Evolutionary conservation across 2,113 vertebrate species (phyloP).

Genomic region (Proterorhinus semilunaris): DNA sequence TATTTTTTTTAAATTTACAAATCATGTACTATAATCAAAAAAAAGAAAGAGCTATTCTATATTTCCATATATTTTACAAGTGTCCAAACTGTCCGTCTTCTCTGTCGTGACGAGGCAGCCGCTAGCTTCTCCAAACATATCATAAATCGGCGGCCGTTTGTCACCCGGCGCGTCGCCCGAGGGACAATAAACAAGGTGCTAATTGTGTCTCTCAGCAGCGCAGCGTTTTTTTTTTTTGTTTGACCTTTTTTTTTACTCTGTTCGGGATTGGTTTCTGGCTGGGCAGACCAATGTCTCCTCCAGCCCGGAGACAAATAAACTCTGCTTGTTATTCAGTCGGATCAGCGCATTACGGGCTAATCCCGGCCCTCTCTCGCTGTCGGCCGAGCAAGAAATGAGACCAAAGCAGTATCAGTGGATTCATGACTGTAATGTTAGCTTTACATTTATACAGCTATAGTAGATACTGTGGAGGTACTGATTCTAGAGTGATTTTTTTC

Average conservation of each 20-base stretch:
- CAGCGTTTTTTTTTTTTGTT: constrained; percentile 17
- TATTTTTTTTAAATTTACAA: too few species aligned
- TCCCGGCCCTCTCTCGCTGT: constrained; percentile 30
- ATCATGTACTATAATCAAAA: too few species aligned
- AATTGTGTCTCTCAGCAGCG: constrained; percentile 52
- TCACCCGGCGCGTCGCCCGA: constrained; percentile 35
- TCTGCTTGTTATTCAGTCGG: constrained; percentile 68
- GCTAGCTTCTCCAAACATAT: constrained; percentile 57
- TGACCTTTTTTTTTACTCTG: constrained; percentile 22
- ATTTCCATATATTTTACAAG: background rate
- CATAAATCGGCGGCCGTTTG: constrained; percentile 60
- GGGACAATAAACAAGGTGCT: constrained; percentile 69
- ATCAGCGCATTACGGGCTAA: constrained; percentile 51
- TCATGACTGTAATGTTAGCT: constrained; percentile 16
- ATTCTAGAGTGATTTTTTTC: too few species aligned
- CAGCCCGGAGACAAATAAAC: constrained; percentile 51
- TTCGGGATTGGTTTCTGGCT: constrained; percentile 20
- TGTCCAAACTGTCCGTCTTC: background rate
- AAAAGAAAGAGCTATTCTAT: background rate
- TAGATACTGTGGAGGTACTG: too few species aligned
- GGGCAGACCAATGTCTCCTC: constrained; percentile 24
- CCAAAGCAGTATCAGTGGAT: constrained; percentile 11
- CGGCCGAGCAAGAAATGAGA: constrained; percentile 42
- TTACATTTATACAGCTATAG: too few species aligned
- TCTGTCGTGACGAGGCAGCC: constrained; percentile 31